A percentile compares a stretch with the other conserved stretches of the same genome.
phyloP scores from a whole-genome alignment of 2,888 invertebrate species.

The Lepetodrilus schrolli region DNA sequence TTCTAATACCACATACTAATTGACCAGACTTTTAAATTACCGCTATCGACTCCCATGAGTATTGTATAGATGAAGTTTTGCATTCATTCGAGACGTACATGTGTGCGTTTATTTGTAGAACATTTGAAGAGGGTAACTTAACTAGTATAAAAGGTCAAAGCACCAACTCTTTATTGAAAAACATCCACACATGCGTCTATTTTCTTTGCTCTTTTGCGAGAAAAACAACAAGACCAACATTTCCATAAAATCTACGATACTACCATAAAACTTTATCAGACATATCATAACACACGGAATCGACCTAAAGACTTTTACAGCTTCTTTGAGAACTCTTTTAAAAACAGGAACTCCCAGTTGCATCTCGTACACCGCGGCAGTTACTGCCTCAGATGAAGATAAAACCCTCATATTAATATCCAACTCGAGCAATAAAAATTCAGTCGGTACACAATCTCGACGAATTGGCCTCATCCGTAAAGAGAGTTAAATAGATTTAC shows the following conservation, averaged over 20 bases:
- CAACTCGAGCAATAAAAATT: conserved; percentile 2
- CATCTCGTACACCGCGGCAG: not conserved
- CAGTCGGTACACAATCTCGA: not conserved
- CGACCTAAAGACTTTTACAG: not conserved
- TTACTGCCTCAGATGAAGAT: conserved; percentile 6
- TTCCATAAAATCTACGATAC: conserved; percentile 4
- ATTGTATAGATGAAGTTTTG: too few relatives aligned
- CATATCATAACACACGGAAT: not conserved
- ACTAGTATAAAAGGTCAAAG: not conserved
- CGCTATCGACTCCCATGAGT: too few relatives aligned
- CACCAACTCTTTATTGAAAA: not conserved
- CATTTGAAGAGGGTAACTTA: conserved; percentile 1
- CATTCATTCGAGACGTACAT: too few relatives aligned
- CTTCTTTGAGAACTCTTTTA: conserved; percentile 23
- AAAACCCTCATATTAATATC: conserved; percentile 18
- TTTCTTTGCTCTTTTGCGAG: not conserved
- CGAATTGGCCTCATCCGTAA: not conserved
- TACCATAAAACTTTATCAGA: conserved; percentile 17
- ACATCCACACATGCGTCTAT: not conserved
- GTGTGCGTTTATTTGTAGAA: too few relatives aligned
- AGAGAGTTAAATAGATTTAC: conserved; percentile 19
- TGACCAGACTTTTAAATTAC: too few relatives aligned
- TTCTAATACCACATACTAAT: too few relatives aligned
- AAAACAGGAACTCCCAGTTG: not conserved
- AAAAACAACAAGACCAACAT: not conserved